Percentiles rank a stretch among this genome's conserved stretches.
Evolutionary conservation across 2,888 invertebrate genomes (phyloP).

Genomic region (Aspidiotus rigidus): DNA sequence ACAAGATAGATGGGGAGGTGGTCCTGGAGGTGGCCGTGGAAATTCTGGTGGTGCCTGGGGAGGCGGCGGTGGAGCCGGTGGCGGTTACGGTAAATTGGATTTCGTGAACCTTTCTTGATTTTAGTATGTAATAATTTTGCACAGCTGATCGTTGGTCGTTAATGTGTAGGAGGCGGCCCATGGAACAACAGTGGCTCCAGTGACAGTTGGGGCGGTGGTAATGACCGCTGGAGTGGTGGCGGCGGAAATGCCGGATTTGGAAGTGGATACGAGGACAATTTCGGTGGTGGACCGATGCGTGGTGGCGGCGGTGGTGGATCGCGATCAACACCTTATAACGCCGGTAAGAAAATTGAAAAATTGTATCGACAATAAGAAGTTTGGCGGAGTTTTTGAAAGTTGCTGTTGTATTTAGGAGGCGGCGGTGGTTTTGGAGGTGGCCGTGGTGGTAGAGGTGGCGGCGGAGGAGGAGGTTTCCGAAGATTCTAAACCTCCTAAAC

Average conservation of each 20-base stretch:
- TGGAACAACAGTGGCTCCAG: constrained; percentile 38
- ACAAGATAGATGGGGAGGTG: constrained; percentile 44
- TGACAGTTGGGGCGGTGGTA: constrained; percentile 36
- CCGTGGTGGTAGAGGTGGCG: constrained; percentile 4
- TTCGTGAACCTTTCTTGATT: constrained; percentile 21
- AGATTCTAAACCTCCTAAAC: no score
- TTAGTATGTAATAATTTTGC: constrained; percentile 12
- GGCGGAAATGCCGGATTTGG: constrained; percentile 38
- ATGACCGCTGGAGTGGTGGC: constrained; percentile 37
- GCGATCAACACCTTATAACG: constrained; percentile 17
- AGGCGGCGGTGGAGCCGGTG: background rate
- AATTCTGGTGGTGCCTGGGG: constrained; percentile 48
- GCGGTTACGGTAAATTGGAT: constrained; percentile 45
- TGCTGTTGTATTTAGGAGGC: no score
- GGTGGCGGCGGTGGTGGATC: constrained; percentile 45
- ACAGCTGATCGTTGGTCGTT: no score
- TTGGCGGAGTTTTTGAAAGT: background rate
- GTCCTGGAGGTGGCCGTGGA: constrained; percentile 39
- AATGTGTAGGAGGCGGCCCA: constrained; percentile 21
- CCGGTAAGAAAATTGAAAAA: constrained; percentile 1
- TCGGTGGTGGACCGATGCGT: constrained; percentile 42
- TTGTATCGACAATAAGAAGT: background rate
- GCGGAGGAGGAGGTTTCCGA: constrained; percentile 39
- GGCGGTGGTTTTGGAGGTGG: no score
- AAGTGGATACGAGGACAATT: constrained; percentile 22